Evolutionary conservation across 2,797 vertebrate species (phyloP).

Genomic region (Phoxinus dragarum): DNA sequence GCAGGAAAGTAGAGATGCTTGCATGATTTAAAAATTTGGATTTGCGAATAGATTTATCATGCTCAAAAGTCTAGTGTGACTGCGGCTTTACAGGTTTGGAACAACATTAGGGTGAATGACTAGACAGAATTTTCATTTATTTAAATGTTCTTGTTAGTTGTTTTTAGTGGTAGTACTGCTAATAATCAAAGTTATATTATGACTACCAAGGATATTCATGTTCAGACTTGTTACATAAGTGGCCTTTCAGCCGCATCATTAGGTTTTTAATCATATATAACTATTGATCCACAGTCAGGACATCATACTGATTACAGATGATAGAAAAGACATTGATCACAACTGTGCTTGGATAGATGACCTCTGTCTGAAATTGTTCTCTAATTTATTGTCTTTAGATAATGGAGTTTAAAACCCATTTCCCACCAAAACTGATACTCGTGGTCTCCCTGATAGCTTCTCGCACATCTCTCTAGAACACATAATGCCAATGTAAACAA

Average conservation of each 20-base stretch:
- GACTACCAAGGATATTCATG: background rate
- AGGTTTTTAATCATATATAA: background rate
- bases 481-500: too few relatives aligned
- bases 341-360: background rate
- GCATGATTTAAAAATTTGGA: too few relatives aligned
- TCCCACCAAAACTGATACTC: background rate
- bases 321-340: slow-evolving; percentile 13
- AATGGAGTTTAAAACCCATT: background rate
- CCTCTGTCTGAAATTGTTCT: background rate
- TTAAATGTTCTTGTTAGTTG: background rate
- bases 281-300: slow-evolving; percentile 15
- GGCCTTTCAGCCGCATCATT: slow-evolving; percentile 9
- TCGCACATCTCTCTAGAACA: too few relatives aligned
- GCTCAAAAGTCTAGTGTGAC: too few relatives aligned
- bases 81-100: too few relatives aligned
- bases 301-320: slow-evolving; percentile 9
- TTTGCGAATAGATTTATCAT: too few relatives aligned
- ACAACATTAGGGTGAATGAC: too few relatives aligned
- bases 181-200: background rate
- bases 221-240: background rate
- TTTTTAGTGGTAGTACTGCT: background rate
- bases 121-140: too few relatives aligned
- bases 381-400: background rate
- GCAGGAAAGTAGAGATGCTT: too few relatives aligned
- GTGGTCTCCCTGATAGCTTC: too few relatives aligned